Evolutionary conservation across 2,888 invertebrate species (phyloP).

Genomic region (Scaptodrosophila latifasciaeformis): DNA sequence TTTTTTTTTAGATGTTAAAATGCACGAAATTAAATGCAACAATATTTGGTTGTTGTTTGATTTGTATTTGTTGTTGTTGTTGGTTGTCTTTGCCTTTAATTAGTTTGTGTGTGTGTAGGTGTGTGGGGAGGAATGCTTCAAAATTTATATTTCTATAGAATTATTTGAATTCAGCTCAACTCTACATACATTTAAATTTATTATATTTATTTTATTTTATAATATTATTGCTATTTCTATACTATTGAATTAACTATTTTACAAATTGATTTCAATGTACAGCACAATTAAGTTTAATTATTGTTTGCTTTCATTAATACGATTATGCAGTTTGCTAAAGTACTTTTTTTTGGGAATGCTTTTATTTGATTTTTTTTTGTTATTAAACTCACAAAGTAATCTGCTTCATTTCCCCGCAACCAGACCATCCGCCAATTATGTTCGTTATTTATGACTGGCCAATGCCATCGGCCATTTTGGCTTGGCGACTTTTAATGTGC

Average conservation of each 20-base stretch:
- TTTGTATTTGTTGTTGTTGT: conserved; percentile 10
- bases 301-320: conserved; percentile 41
- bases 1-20: conserved; percentile 21
- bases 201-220: conserved; percentile 7
- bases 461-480: too few species aligned
- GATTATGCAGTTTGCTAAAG: too few species aligned
- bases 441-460: conserved; percentile 46
- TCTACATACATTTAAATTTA: conserved; percentile 31
- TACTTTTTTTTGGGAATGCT: conserved; percentile 8
- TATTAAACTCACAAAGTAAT: too few species aligned
- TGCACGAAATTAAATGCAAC: conserved; percentile 55
- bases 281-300: conserved; percentile 59
- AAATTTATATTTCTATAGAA: too few species aligned
- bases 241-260: conserved; percentile 17
- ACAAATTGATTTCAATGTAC: conserved; percentile 45
- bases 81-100: conserved; percentile 21
- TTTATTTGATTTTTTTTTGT: conserved; percentile 16
- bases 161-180: too few species aligned
- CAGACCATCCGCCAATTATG: conserved; percentile 42
- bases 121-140: too few species aligned
- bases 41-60: conserved; percentile 36
- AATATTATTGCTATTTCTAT: conserved; percentile 16
- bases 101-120: too few species aligned
- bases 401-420: too few species aligned
- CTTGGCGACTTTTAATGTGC: conserved; percentile 2